These are phyloP conservation scores for Lacerta agilis DNA, from an alignment of 2,797 vertebrate species.

Conservation along the genomic window DNA sequence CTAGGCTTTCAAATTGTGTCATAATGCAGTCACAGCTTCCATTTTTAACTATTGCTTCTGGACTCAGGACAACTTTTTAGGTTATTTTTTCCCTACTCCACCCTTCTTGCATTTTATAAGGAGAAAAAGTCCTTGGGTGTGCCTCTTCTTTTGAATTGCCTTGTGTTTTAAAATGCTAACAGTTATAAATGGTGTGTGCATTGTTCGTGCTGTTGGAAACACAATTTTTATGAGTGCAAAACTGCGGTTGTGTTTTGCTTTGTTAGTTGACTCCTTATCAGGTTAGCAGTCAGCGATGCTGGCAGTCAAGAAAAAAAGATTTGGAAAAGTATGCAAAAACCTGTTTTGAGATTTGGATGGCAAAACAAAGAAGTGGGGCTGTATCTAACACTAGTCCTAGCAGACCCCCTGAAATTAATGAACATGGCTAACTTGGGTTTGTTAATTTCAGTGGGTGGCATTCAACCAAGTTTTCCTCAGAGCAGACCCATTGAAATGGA, in stretches of 20 bases:
- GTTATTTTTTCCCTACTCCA: background rate
- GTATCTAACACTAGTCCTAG: too few species aligned
- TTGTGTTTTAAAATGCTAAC: background rate
- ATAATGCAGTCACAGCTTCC: conserved; percentile 27
- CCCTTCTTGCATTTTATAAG: conserved; percentile 20
- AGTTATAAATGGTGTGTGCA: background rate
- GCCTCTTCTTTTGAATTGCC: background rate
- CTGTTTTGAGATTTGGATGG: conserved; percentile 6
- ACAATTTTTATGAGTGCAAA: conserved; percentile 17
- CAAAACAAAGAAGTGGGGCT: background rate
- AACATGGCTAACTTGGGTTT: too few species aligned
- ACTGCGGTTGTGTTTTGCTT: background rate
- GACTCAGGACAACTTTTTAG: background rate
- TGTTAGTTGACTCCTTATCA: background rate
- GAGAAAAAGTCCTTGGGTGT: background rate
- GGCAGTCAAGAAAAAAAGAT: background rate
- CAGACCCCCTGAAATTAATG: too few species aligned
- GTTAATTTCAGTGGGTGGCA: too few species aligned
- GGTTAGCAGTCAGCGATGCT: background rate
- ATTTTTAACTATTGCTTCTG: background rate
- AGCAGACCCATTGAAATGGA: too few species aligned
- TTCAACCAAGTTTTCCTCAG: too few species aligned
- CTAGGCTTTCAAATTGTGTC: conserved; percentile 9
- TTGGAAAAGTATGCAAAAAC: conserved; percentile 7
- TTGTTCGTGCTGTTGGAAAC: background rate